Percentiles rank a stretch among this genome's conserved stretches.
Conservation (phyloP, 2,797 vertebrate genomes). For the Lepidocolaptes lacrymiger region DNA sequence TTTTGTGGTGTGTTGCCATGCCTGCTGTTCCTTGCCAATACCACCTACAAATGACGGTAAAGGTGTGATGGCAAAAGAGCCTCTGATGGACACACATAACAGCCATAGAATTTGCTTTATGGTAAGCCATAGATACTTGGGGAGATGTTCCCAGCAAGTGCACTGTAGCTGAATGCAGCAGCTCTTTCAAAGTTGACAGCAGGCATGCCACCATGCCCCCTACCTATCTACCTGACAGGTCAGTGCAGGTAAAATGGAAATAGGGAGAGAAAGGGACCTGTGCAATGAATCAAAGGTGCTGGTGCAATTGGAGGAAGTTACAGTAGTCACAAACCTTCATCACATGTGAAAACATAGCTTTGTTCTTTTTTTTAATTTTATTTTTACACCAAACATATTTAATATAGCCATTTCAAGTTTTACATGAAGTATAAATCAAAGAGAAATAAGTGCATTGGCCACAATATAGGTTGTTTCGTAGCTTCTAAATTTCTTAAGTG, state of each 20-base stretch:
- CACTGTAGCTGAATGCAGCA: not conserved
- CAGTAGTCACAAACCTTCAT: not conserved
- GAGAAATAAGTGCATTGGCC: constrained; percentile 24
- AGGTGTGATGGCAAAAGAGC: not conserved
- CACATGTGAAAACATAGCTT: constrained; percentile 7
- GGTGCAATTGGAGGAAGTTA: not conserved
- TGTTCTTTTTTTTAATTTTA: constrained; percentile 24
- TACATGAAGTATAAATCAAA: constrained; percentile 51
- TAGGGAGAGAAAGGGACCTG: not conserved
- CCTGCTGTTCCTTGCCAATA: not conserved
- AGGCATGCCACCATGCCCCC: not conserved
- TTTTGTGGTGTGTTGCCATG: not conserved
- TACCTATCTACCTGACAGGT: not conserved
- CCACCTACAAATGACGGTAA: not conserved
- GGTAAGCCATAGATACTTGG: not conserved
- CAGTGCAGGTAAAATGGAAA: not conserved
- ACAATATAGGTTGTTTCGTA: constrained; percentile 60
- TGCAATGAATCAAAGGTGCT: not conserved
- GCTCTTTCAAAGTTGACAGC: not conserved
- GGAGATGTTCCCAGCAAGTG: not conserved
- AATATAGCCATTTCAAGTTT: constrained; percentile 56
- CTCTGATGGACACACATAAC: not conserved
- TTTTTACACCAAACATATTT: constrained; percentile 56
- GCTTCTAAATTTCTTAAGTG: constrained; percentile 75
- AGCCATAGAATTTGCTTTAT: not conserved